A percentile compares a stretch with the other conserved stretches of the same genome.
Conservation (phyloP, 2,888 invertebrate species). For the Cataglyphis livida region DNA sequence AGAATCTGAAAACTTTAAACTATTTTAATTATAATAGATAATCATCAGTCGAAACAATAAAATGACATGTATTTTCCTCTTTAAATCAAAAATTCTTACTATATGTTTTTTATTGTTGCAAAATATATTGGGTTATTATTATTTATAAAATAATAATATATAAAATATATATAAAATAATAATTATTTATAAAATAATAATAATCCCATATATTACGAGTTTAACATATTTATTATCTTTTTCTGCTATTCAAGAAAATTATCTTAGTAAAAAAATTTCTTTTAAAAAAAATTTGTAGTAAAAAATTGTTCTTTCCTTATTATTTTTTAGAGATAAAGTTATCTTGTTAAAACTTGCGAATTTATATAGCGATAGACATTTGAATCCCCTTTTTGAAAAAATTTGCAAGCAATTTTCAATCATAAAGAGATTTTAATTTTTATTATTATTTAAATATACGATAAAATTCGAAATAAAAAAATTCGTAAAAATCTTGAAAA, state of each 20-base stretch:
- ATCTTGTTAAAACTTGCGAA: background rate
- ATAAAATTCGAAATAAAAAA: too few relatives aligned
- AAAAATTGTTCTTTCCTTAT: background rate
- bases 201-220: background rate
- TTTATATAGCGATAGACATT: too few relatives aligned
- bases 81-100: background rate
- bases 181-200: background rate
- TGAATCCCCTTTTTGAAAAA: too few relatives aligned
- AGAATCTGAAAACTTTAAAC: background rate
- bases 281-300: background rate
- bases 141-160: background rate
- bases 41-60: background rate
- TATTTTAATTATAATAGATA: background rate
- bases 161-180: too few relatives aligned
- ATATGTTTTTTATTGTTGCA: background rate
- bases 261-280: background rate
- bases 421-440: too few relatives aligned
- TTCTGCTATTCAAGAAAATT: background rate
- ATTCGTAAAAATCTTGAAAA: too few relatives aligned
- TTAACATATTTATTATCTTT: background rate
- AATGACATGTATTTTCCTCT: background rate
- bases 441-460: too few relatives aligned
- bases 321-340: background rate
- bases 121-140: background rate
- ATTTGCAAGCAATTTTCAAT: too few relatives aligned